Conservation (phyloP, 1,140 invertebrate species). For the Homalodisca vitripennis region DNA sequence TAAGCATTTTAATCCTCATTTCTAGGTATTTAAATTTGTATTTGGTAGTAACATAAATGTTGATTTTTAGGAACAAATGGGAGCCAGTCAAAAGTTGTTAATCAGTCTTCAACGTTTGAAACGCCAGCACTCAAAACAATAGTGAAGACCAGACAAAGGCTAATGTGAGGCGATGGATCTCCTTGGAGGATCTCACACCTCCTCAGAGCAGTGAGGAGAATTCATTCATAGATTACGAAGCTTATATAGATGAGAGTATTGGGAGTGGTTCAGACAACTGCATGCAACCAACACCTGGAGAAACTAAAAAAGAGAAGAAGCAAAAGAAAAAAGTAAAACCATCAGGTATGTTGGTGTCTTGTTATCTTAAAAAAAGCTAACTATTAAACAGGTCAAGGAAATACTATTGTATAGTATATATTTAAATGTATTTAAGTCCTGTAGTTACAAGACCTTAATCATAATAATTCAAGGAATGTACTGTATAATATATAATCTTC, state of each 20-base stretch:
- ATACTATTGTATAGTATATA: no score
- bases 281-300: neutral
- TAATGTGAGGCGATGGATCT: constrained; percentile 39
- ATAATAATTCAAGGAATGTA: no score
- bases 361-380: neutral
- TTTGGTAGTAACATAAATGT: no score
- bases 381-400: no score
- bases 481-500: no score
- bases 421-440: no score
- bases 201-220: constrained; percentile 20
- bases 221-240: constrained; percentile 7
- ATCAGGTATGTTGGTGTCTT: neutral
- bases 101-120: neutral
- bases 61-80: no score
- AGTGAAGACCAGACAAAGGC: constrained; percentile 9
- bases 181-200: constrained; percentile 40
- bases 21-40: no score
- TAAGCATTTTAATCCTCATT: no score
- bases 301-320: constrained; percentile 33
- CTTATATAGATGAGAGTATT: constrained; percentile 14
- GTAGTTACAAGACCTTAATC: no score
- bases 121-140: neutral
- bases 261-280: constrained; percentile 19
- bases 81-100: neutral
- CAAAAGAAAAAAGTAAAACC: constrained; percentile 30